These are phyloP conservation scores for Apantesis nais DNA, from an alignment of 2,888 invertebrate species.

Conservation along the genomic window DNA sequence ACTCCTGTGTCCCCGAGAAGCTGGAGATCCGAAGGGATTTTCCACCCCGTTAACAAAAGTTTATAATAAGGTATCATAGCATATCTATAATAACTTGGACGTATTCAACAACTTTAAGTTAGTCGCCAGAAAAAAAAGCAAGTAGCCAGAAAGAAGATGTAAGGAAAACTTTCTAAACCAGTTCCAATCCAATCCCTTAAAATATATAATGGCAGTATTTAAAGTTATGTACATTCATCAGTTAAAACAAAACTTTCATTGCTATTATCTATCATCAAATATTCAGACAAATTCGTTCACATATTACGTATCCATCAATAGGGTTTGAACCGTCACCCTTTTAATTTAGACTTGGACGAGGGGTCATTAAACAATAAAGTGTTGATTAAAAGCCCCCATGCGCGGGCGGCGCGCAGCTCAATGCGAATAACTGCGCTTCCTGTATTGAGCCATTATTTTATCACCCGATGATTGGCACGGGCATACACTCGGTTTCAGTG, in stretches of 20 bases:
- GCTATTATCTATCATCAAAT: conserved; percentile 76
- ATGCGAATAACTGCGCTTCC: conserved; percentile 83
- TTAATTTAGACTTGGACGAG: conserved; percentile 83
- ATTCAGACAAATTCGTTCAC: conserved; percentile 77
- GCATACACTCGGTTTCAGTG: conserved; percentile 56
- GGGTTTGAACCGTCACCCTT: conserved; percentile 84
- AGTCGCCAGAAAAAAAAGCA: neutral
- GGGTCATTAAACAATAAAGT: conserved; percentile 86
- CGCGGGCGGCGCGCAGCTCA: conserved; percentile 60
- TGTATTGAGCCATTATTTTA: conserved; percentile 81
- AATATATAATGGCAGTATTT: neutral
- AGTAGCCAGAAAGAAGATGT: neutral
- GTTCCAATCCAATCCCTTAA: neutral
- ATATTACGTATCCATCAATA: conserved; percentile 82
- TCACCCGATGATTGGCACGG: conserved; percentile 83
- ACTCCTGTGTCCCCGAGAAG: too few relatives aligned
- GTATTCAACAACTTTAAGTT: neutral
- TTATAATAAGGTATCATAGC: neutral
- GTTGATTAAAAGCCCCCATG: conserved; percentile 86
- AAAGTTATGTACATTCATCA: neutral
- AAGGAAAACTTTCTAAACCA: neutral
- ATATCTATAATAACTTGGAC: neutral
- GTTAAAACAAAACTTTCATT: conserved; percentile 13
- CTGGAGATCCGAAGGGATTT: too few relatives aligned
- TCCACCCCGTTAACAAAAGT: too few relatives aligned